A percentile compares a stretch with the other conserved stretches of the same genome.
Evolutionary conservation across 1,140 invertebrate species (phyloP).

Genomic region (Lordiphosa clarofinis): DNA sequence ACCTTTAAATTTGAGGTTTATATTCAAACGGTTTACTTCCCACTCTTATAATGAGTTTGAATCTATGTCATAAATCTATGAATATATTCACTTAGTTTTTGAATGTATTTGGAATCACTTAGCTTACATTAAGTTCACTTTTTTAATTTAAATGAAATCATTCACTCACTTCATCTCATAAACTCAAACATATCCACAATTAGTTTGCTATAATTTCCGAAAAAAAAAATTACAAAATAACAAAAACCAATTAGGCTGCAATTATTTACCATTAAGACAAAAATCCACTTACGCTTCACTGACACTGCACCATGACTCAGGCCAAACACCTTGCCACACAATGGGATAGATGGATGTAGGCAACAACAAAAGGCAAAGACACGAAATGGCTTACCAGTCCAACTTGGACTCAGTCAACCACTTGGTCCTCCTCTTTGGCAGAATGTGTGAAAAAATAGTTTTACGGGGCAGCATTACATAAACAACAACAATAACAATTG

Average conservation of each 20-base stretch:
- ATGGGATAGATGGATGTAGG: slow-evolving; percentile 4
- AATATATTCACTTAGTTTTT: too few species aligned
- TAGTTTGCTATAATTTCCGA: neutral
- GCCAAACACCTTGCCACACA: slow-evolving; percentile 10
- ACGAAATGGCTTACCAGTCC: slow-evolving; percentile 32
- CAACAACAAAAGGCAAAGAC: slow-evolving; percentile 15
- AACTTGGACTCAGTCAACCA: neutral
- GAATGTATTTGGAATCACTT: too few species aligned
- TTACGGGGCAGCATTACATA: slow-evolving; percentile 33
- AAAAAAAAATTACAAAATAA: slow-evolving; percentile 5
- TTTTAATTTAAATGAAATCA: too few species aligned
- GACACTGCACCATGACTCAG: slow-evolving; percentile 39
- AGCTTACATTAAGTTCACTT: too few species aligned
- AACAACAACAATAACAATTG: slow-evolving; percentile 35
- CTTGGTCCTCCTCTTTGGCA: slow-evolving; percentile 3
- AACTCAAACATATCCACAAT: too few species aligned
- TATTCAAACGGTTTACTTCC: too few species aligned
- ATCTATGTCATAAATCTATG: too few species aligned
- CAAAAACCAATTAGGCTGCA: slow-evolving; percentile 53
- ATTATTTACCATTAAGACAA: slow-evolving; percentile 59
- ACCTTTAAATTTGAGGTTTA: too few species aligned
- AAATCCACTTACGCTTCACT: slow-evolving; percentile 20
- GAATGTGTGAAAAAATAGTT: slow-evolving; percentile 63
- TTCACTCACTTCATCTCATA: too few species aligned
- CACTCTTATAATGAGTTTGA: too few species aligned